Percentiles rank a stretch among this genome's conserved stretches.
Evolutionary conservation across 2,888 invertebrate species (phyloP).

Genomic region (Acrobeloides nanus): DNA sequence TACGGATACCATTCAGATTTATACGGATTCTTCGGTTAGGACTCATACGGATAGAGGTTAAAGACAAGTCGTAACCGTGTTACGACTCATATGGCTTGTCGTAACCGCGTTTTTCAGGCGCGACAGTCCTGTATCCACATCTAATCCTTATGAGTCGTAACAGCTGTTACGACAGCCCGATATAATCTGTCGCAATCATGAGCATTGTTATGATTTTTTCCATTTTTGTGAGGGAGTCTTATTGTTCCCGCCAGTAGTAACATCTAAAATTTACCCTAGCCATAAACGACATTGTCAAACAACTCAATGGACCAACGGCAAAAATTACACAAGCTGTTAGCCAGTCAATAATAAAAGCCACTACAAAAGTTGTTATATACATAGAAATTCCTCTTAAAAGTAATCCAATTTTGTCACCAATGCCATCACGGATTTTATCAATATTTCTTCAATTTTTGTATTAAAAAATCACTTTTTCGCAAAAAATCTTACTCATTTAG

Average conservation of each 20-base stretch:
- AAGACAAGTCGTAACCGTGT: too few relatives aligned
- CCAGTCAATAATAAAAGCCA: constrained; percentile 18
- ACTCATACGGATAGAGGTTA: too few relatives aligned
- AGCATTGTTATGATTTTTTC: too few relatives aligned
- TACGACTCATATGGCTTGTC: too few relatives aligned
- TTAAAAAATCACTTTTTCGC: neutral
- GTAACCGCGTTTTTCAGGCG: too few relatives aligned
- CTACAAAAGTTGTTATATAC: constrained; percentile 8
- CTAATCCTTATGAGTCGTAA: too few relatives aligned
- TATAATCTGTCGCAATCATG: too few relatives aligned
- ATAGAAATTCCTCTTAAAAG: constrained; percentile 13
- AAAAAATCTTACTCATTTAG: constrained; percentile 19
- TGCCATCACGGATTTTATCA: constrained; percentile 18
- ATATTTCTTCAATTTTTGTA: constrained; percentile 14
- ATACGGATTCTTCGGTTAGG: too few relatives aligned
- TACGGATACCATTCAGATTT: too few relatives aligned
- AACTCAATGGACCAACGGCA: constrained; percentile 10
- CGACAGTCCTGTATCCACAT: too few relatives aligned
- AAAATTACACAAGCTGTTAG: constrained; percentile 13
- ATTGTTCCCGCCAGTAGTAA: neutral
- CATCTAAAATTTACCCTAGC: constrained; percentile 13
- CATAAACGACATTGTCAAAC: constrained; percentile 20
- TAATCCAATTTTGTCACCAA: constrained; percentile 22
- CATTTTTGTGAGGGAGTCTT: too few relatives aligned
- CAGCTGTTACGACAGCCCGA: too few relatives aligned